Conservation (phyloP, 2,797 vertebrate species). For the Lycodopsis pacificus region DNA sequence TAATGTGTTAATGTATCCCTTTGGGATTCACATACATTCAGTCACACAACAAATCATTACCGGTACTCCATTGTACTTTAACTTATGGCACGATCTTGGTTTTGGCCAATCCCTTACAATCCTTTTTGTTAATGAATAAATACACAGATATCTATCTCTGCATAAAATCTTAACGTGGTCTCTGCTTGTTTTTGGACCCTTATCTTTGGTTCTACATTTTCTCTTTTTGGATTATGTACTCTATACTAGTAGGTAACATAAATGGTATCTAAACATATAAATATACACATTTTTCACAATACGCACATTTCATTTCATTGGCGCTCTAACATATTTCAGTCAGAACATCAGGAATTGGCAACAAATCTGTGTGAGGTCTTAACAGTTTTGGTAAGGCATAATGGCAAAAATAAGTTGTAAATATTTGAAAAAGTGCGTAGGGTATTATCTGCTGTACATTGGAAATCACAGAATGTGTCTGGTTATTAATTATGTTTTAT, state of each 20-base stretch:
- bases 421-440: constrained; percentile 14
- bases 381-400: not conserved
- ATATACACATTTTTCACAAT: not conserved
- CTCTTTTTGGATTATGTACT: constrained; percentile 12
- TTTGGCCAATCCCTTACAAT: constrained; percentile 33
- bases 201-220: constrained; percentile 1
- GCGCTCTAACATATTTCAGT: not conserved
- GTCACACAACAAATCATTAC: not conserved
- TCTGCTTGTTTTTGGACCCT: not conserved
- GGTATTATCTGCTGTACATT: not conserved
- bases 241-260: constrained; percentile 24
- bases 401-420: too few relatives aligned
- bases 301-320: not conserved
- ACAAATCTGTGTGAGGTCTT: constrained; percentile 25
- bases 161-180: constrained; percentile 1
- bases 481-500: not conserved
- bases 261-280: not conserved
- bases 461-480: not conserved
- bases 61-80: not conserved
- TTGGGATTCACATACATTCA: constrained; percentile 44
- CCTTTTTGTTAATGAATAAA: constrained; percentile 20
- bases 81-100: constrained; percentile 17
- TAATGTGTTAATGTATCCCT: constrained; percentile 28
- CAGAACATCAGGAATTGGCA: constrained; percentile 11
- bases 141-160: constrained; percentile 6